Base-by-base conservation (phyloP, 2,113 vertebrate species). In the Aptenodytes forsteri region DNA sequence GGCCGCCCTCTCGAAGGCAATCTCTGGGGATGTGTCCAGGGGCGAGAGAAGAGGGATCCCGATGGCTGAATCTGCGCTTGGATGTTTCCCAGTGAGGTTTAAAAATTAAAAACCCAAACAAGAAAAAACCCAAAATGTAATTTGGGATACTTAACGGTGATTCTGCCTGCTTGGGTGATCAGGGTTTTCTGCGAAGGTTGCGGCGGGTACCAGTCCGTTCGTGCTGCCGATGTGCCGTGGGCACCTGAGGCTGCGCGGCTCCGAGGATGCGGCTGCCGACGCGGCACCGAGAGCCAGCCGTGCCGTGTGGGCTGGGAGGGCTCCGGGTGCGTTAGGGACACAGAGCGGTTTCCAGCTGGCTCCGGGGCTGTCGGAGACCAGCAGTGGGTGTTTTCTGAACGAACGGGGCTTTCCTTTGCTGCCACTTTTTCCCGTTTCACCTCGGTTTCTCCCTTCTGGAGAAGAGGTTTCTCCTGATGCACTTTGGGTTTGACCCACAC, bases 171-270 rank as follows among this genome's bases (percentile, higher is more conserved):
- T 11, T 19, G 17, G 9, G 29, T 5, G 64, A 26, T 13, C 3
- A 2, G 52, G 66, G 34, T 3, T 29, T 61, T 50, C 64, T 29
- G 30, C 1, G 12, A 7, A 25, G 50, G 38, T 3, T 26, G 26
- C 23, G 3, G 26, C 1, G 2, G 38, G 56, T 44, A 17, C 30
- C 26, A 5, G 25, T 16, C 34, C 0, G 1, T n/a, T 13, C 2
- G 13, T n/a, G 61, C 44, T 44, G 77, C 30, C 1, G 4, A 7
- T 7, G 49, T 15, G 49, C 44, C 2, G 4, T 15, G 81, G 42
- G 21, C 18, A 30, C 36, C 67, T 4, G 4, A 17, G 58, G 40
- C 17, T 20, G 38, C 14, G 3, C 3, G 8, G 62, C 55, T 71
- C 69, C 1, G 4, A 11, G 65, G 47, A 19, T 7, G n/a, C 1